Base-by-base conservation (phyloP, 1,140 invertebrate species). In the Archivesica marissinica region DNA sequence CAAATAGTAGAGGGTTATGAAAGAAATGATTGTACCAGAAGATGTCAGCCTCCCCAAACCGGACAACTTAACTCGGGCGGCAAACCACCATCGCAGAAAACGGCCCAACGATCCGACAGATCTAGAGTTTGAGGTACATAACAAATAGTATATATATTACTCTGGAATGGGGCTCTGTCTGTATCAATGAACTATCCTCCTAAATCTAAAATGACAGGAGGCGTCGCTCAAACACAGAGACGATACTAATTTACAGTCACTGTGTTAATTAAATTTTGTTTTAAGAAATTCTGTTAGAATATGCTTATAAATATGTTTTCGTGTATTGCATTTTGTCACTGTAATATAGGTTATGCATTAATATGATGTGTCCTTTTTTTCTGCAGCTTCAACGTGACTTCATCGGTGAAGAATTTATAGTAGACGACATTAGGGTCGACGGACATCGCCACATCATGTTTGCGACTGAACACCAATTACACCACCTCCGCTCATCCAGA, bases 401-500 rank as follows among this genome's bases (percentile, higher is more conserved):
- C 52, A 56, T 77, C 50, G 74, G 52, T 1, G 74, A 77, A n/a
- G 47, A 77, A 6, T 77, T 77, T 23, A 30, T 38, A 3, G 15
- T 77, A 17, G 50, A 77, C 38, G 74, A 77, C 23, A 38, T 56
- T 17, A 1, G 74, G 2, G 52, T 77, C 1, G 74, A 59, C 23
- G 74, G 30, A 56, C 50, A 54, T 11, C 25, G 52, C 3, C 74
- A 77, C 28, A 77, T 77, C 74, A 38, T 77, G 2, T 56, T 56
- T 3, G 74, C 74, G 4, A 77, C 47, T 6, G 11, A 2, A 17
- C 17, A 56, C 33, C 74, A 77, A 35, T 33, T 77, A 41, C 47
- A 77, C 1, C 50, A 35, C 7, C 74, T 77, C 28, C 1, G 23
- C 7, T 3, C 54, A 30, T 50, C 74, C 2, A 56, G 3, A 33